phyloP scores from a whole-genome alignment of 2,113 vertebrate species.

The Gymnorhina tibicen region DNA sequence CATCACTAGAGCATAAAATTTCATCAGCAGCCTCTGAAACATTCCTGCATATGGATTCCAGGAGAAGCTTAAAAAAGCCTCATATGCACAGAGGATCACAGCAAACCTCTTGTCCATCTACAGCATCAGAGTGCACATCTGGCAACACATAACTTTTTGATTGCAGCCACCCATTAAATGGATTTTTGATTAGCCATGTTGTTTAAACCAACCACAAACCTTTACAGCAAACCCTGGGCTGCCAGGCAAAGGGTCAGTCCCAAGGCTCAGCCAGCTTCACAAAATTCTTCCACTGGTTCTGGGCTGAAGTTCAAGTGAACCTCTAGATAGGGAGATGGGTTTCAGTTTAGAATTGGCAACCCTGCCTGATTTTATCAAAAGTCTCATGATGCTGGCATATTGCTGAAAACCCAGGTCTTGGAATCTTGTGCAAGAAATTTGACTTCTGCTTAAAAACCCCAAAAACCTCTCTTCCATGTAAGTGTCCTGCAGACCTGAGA shows the following conservation, averaged over 20 bases:
- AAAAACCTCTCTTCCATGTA: neutral
- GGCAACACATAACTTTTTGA: neutral
- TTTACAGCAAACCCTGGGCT: neutral
- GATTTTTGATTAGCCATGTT: neutral
- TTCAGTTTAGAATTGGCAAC: slow-evolving; percentile 29
- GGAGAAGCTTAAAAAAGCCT: neutral
- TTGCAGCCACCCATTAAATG: neutral
- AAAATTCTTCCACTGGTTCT: slow-evolving; percentile 17
- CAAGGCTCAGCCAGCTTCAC: neutral
- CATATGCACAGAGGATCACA: neutral
- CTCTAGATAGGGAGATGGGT: slow-evolving; percentile 28
- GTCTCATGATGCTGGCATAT: neutral
- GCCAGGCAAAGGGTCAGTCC: slow-evolving; percentile 28
- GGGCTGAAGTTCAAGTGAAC: slow-evolving; percentile 37
- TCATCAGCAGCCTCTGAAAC: slow-evolving; percentile 25
- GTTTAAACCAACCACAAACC: neutral
- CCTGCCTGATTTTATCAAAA: neutral
- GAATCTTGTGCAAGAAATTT: neutral
- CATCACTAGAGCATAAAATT: slow-evolving; percentile 30
- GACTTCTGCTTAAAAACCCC: neutral
- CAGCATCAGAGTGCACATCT: neutral
- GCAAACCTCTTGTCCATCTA: neutral
- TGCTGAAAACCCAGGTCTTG: neutral
- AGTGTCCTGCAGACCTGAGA: neutral
- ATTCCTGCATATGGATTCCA: neutral